These are phyloP conservation scores for Daboia siamensis DNA, from an alignment of 2,113 vertebrate species.

Conservation along the genomic window DNA sequence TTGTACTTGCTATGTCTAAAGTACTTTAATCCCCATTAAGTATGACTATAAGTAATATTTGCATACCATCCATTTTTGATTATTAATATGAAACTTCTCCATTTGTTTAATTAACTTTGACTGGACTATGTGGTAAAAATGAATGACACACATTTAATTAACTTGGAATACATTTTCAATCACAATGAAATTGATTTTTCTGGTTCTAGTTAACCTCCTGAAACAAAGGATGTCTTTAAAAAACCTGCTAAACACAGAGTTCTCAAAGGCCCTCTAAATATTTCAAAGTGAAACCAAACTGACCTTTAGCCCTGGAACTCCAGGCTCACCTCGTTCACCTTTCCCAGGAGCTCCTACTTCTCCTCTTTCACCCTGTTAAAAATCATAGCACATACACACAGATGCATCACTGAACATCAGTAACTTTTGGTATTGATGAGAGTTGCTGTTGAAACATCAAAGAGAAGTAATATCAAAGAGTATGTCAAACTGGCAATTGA, in stretches of 20 bases:
- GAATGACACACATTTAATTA: not conserved
- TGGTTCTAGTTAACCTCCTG: not conserved
- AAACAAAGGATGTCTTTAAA: not conserved
- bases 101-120: not conserved
- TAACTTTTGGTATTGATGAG: not conserved
- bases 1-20: conserved; percentile 12
- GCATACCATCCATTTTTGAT: not conserved
- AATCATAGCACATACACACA: conserved; percentile 24
- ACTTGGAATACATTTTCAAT: not conserved
- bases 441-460: conserved; percentile 13
- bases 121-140: not conserved
- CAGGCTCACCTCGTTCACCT: conserved; percentile 87
- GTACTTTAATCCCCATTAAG: not conserved
- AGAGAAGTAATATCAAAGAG: not conserved
- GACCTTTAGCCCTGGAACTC: conserved; percentile 86
- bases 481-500: not conserved
- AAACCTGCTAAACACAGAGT: not conserved
- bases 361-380: conserved; percentile 86
- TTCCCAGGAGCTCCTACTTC: conserved; percentile 86
- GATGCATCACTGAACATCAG: not conserved
- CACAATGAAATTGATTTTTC: not conserved
- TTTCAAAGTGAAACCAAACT: conserved; percentile 50
- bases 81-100: not conserved
- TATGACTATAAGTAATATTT: not conserved
- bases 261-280: not conserved